Evolutionary conservation across 2,888 invertebrate genomes (phyloP).

Genomic region (Lochmaea crataegi): DNA sequence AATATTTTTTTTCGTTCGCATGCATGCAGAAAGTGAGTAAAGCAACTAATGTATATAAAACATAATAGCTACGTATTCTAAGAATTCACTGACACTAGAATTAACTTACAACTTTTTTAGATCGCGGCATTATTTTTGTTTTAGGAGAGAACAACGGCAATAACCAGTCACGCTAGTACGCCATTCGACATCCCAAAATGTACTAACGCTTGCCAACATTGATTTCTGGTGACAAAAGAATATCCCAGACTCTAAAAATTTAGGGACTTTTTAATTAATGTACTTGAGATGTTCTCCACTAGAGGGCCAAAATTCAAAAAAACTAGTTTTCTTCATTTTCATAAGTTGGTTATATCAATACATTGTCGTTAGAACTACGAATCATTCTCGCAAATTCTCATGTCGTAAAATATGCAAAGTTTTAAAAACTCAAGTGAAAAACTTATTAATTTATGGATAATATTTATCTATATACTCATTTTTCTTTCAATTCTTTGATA

Average conservation of each 20-base stretch:
- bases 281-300: constrained; percentile 36
- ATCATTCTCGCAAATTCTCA: background rate
- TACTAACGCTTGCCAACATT: constrained; percentile 63
- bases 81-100: constrained; percentile 45
- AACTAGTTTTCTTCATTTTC: constrained; percentile 37
- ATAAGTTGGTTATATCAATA: constrained; percentile 37
- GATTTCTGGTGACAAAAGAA: constrained; percentile 65
- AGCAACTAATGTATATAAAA: constrained; percentile 45
- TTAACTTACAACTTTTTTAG: constrained; percentile 64
- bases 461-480: no score
- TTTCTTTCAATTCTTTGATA: no score
- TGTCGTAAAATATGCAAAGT: background rate
- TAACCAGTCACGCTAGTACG: constrained; percentile 58
- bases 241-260: constrained; percentile 62
- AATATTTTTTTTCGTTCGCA: constrained; percentile 59
- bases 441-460: background rate
- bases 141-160: constrained; percentile 42
- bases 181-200: constrained; percentile 61
- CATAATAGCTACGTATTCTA: constrained; percentile 46
- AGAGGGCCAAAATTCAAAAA: constrained; percentile 40
- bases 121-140: constrained; percentile 63
- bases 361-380: constrained; percentile 15
- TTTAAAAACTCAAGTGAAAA: background rate
- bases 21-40: constrained; percentile 55
- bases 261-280: constrained; percentile 61